Evolutionary conservation across 2,888 invertebrate species (phyloP).

Genomic region (Leptinotarsa tumamoca): DNA sequence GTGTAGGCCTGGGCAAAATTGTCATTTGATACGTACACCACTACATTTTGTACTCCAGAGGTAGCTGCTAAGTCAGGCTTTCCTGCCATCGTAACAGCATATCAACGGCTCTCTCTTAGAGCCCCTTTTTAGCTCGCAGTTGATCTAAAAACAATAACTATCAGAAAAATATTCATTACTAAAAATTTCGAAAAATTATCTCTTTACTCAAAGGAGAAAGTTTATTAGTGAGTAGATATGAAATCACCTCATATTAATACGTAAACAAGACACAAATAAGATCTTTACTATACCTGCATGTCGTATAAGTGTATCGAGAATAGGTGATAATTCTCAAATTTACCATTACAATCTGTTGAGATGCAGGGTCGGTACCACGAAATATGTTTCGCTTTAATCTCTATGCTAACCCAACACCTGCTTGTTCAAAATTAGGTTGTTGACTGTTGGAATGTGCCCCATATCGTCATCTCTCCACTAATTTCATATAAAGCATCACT

Average conservation of each 20-base stretch:
- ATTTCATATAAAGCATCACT: slow-evolving; percentile 43
- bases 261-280: slow-evolving; percentile 28
- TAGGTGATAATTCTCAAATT: slow-evolving; percentile 59
- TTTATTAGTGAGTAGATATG: slow-evolving; percentile 24
- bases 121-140: slow-evolving; percentile 64
- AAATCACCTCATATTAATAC: slow-evolving; percentile 40
- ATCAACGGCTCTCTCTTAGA: slow-evolving; percentile 75
- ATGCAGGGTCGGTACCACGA: slow-evolving; percentile 41
- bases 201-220: slow-evolving; percentile 22
- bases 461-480: slow-evolving; percentile 49
- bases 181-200: slow-evolving; percentile 33
- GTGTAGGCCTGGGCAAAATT: slow-evolving; percentile 70
- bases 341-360: slow-evolving; percentile 65
- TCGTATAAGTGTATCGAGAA: slow-evolving; percentile 63
- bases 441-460: slow-evolving; percentile 46
- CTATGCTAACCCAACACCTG: slow-evolving; percentile 65
- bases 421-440: slow-evolving; percentile 59
- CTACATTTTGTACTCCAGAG: slow-evolving; percentile 70
- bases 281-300: slow-evolving; percentile 64
- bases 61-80: slow-evolving; percentile 79
- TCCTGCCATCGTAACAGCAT: slow-evolving; percentile 81
- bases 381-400: slow-evolving; percentile 47
- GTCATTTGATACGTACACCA: slow-evolving; percentile 72
- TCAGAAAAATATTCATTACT: neutral
- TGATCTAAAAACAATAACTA: slow-evolving; percentile 57